phyloP scores from a whole-genome alignment of 64 coral and sea anemone genomes.

The Actinia tenebrosa region DNA sequence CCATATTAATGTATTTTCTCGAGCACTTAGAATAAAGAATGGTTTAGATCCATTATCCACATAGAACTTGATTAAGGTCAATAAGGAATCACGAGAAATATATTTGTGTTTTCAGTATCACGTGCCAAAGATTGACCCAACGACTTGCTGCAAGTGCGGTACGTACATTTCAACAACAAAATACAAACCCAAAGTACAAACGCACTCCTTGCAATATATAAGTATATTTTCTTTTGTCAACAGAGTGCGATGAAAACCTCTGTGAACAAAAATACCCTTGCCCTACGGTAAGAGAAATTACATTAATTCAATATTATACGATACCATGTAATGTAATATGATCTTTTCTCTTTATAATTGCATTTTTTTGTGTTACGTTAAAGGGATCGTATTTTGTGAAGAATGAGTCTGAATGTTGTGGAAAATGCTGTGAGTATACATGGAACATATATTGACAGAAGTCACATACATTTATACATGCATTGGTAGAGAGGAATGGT shows the following conservation, averaged over 20 bases:
- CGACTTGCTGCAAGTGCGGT: slow-evolving; percentile 53
- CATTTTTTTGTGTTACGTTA: not conserved
- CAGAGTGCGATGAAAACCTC: slow-evolving; percentile 44
- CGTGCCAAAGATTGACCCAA: slow-evolving; percentile 19
- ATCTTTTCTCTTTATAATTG: too few species aligned
- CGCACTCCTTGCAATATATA: not conserved
- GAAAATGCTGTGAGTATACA: slow-evolving; percentile 16
- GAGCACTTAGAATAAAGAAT: too few species aligned
- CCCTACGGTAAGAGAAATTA: slow-evolving; percentile 41
- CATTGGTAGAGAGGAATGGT: too few species aligned
- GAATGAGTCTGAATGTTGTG: slow-evolving; percentile 3
- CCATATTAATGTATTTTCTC: too few species aligned
- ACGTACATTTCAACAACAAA: not conserved
- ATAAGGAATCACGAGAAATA: not conserved
- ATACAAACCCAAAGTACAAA: too few species aligned
- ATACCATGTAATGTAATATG: too few species aligned
- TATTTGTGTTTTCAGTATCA: not conserved
- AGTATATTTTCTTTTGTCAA: not conserved
- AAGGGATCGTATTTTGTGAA: slow-evolving; percentile 8
- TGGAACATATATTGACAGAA: not conserved
- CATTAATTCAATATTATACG: too few species aligned
- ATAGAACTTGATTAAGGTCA: not conserved
- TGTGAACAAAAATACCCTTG: slow-evolving; percentile 36
- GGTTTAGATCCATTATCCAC: not conserved
- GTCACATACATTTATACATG: too few species aligned